A percentile compares a stretch with the other conserved stretches of the same genome.
Conservation (phyloP, 2,797 vertebrate species). For the Champsocephalus gunnari region DNA sequence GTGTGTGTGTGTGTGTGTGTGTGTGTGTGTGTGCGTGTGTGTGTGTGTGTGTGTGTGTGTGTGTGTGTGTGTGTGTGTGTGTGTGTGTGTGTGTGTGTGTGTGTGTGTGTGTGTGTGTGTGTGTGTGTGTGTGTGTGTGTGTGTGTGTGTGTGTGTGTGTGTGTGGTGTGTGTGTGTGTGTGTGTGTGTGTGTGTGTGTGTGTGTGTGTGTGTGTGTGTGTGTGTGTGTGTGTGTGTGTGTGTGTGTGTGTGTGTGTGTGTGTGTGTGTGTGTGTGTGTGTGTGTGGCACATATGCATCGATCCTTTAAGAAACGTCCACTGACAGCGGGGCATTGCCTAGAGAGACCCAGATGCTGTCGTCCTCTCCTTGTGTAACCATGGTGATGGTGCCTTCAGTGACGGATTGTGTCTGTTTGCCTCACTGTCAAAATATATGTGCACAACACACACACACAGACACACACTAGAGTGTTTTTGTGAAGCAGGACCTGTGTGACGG, state of each 20-base stretch:
- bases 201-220: background rate
- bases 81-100: conserved; percentile 6
- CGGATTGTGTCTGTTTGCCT: conserved; percentile 66
- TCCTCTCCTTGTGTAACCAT: conserved; percentile 62
- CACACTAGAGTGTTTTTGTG: conserved; percentile 24
- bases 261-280: conserved; percentile 1
- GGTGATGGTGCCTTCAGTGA: conserved; percentile 58
- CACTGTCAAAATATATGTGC: conserved; percentile 57
- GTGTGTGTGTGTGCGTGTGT: conserved; percentile 3
- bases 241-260: background rate
- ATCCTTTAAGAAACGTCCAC: conserved; percentile 41
- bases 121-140: background rate
- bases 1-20: background rate
- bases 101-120: background rate
- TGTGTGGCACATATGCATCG: conserved; percentile 8
- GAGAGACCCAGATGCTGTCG: conserved; percentile 60
- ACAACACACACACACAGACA: conserved; percentile 5
- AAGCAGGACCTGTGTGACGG: conserved; percentile 23
- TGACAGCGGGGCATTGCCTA: conserved; percentile 42
- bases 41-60: background rate
- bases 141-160: background rate
- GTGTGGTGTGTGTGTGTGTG: conserved; percentile 1
- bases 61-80: background rate
- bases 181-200: background rate
- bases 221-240: background rate